phyloP scores from a whole-genome alignment of 2,797 vertebrate genomes.

The Discoglossus pictus region DNA sequence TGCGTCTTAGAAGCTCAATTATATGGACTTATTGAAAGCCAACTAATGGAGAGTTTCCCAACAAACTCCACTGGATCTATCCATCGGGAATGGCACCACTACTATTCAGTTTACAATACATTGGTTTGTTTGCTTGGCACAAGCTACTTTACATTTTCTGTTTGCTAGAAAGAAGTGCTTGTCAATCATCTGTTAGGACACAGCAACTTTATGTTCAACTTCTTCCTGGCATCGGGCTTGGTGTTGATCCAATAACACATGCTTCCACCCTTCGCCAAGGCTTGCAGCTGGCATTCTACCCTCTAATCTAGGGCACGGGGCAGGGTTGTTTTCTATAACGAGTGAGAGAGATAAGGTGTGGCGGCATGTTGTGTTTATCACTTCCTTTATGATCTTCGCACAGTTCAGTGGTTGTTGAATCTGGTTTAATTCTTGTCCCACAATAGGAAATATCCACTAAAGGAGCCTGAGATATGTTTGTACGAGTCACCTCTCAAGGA shows the following conservation, averaged over 20 bases:
- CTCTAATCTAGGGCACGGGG: slow-evolving; percentile 23
- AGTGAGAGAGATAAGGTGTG: slow-evolving; percentile 27
- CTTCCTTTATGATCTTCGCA: background rate
- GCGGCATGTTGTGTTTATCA: background rate
- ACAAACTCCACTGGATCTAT: no score
- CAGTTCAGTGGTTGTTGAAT: background rate
- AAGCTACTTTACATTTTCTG: no score
- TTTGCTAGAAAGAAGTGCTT: no score
- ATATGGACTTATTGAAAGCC: no score
- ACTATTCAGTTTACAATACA: no score
- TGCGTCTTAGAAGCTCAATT: no score
- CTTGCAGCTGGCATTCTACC: slow-evolving; percentile 4
- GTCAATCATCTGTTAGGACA: no score
- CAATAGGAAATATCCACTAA: background rate
- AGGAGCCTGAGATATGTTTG: background rate
- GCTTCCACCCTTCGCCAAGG: background rate
- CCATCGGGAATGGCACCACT: no score
- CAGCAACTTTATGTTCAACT: no score
- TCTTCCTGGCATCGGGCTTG: background rate
- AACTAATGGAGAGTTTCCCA: no score
- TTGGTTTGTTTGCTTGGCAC: no score
- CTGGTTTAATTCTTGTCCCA: background rate
- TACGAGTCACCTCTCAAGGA: background rate
- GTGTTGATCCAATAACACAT: background rate
- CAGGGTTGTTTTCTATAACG: background rate